Conservation (phyloP, 2,113 vertebrate genomes). For the Diglossa brunneiventris region DNA sequence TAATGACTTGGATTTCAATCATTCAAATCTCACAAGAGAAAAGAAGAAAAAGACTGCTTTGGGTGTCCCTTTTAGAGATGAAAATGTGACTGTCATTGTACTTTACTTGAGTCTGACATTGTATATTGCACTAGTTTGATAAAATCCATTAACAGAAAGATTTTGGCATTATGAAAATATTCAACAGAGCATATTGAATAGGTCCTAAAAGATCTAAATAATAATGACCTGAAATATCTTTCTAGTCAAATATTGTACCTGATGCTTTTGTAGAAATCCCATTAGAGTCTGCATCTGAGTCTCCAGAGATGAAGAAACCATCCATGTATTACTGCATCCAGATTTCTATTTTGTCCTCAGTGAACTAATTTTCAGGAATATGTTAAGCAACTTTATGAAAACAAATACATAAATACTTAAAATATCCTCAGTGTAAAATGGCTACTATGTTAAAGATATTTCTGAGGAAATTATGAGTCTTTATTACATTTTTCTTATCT, state of each 20-base stretch:
- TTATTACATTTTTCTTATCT: not conserved
- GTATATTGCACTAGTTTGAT: not conserved
- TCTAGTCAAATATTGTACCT: not conserved
- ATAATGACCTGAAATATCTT: not conserved
- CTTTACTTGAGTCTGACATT: not conserved
- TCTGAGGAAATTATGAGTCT: not conserved
- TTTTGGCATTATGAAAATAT: not conserved
- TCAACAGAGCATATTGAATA: not conserved
- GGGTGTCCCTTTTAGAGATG: not conserved
- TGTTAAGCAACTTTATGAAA: not conserved
- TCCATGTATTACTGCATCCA: not conserved
- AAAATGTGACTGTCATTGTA: not conserved
- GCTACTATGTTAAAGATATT: not conserved
- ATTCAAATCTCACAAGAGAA: not conserved
- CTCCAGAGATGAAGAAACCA: not conserved
- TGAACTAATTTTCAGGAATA: not conserved
- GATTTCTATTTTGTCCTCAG: not conserved
- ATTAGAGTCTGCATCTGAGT: not conserved
- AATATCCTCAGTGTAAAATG: not conserved
- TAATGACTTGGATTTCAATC: slow-evolving; percentile 25
- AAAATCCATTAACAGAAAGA: not conserved
- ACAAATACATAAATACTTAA: not conserved
- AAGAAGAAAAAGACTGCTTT: not conserved
- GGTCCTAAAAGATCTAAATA: not conserved
- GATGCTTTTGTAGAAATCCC: not conserved